Base-by-base conservation (phyloP, 1,140 invertebrate species). In the Bombyx mandarina region DNA sequence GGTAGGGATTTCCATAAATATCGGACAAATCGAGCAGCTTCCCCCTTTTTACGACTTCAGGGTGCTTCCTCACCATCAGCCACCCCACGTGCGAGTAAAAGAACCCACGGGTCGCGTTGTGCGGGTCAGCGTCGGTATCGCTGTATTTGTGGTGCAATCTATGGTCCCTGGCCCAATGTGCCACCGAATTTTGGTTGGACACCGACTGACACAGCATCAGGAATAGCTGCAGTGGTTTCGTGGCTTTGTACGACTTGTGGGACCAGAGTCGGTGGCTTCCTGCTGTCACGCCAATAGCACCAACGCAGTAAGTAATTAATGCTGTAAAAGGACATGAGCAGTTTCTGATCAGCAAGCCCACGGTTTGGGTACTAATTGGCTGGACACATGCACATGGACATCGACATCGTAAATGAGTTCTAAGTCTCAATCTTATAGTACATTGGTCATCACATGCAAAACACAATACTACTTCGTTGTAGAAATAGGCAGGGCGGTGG, bases 221-320 rank as follows among this genome's bases (percentile, higher is more conserved):
- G 56, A 97, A 85, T 7, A 95, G 72, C 69, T 91, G 90, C 1
- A 97, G 66, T 1, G 90, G 87, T 7, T 86, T 82, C 42, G 79
- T 89, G 1, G 96, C 96, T 69, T 92, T 91, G 78, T 94, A 98
- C 0, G 93, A 89, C 52, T 88, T 79, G 83, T 98, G 97, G 0
- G 95, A 90, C 95, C 96, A 98, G 26, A 97, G 80, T 66, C 97
- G 89, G 76, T 98, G 97, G 5, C 93, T 92, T 1, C 96, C 96
- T 48, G 92, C 92, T 3, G 96, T 97, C 1, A 95, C 78, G 3
- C 93, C 93, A 43, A 95, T 8, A 8, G 45, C 57, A 4, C 26
- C 26, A 22, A 59, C 12, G 1, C 56, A 8, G 26, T 47, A 62
- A 1, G 51, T 35, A 3, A 60, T 44, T 9, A 18, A 50, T 7